Evolutionary conservation across 2,888 invertebrate genomes (phyloP).

Genomic region (Scotopteryx bipunctaria): DNA sequence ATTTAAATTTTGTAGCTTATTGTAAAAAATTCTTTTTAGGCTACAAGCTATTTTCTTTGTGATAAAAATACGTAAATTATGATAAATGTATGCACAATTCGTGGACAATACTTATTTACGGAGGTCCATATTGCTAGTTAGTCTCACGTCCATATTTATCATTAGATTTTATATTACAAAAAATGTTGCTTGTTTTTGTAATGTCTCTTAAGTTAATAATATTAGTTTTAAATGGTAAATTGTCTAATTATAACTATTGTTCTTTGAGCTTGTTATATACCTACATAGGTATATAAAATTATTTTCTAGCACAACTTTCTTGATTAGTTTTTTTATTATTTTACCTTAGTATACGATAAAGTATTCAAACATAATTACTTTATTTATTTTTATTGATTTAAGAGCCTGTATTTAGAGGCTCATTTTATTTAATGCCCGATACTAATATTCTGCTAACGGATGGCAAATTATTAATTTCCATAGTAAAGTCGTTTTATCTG

Average conservation of each 20-base stretch:
- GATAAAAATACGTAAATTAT: slow-evolving; percentile 72
- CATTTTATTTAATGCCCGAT: no score
- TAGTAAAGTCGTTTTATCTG: no score
- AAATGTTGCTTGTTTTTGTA: slow-evolving; percentile 51
- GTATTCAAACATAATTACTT: no score
- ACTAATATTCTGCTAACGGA: no score
- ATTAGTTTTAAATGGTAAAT: neutral
- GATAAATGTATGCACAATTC: slow-evolving; percentile 69
- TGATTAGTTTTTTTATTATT: neutral
- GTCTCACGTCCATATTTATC: slow-evolving; percentile 69
- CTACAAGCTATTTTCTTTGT: slow-evolving; percentile 65
- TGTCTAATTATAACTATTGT: neutral
- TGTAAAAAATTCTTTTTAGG: slow-evolving; percentile 33
- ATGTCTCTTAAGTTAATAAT: neutral
- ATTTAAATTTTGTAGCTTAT: slow-evolving; percentile 52
- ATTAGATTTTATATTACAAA: slow-evolving; percentile 64
- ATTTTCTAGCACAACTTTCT: neutral
- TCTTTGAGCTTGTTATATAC: neutral
- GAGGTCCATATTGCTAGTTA: slow-evolving; percentile 75
- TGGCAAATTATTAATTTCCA: no score
- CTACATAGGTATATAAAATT: neutral
- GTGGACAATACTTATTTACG: slow-evolving; percentile 79
- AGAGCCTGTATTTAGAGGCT: slow-evolving; percentile 8
- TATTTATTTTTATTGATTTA: neutral
- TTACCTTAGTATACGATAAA: no score